Percentiles rank a stretch among this genome's conserved stretches.
Conservation (phyloP, 2,888 invertebrate genomes). For the Xylota sylvarum region DNA sequence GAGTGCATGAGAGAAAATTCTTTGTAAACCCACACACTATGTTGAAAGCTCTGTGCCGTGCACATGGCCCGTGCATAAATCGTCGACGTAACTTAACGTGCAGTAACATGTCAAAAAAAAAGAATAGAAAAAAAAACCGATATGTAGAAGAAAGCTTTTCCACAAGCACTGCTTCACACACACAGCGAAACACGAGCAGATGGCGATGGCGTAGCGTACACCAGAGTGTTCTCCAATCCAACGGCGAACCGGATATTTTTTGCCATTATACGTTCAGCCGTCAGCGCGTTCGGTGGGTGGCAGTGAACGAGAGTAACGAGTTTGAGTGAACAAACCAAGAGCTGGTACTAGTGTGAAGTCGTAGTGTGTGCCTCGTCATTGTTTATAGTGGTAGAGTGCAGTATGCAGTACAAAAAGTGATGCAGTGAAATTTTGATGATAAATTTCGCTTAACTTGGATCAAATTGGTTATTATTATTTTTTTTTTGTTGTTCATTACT, state of each 20-base stretch:
- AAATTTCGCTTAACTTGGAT: constrained; percentile 45
- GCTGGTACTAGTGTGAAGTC: constrained; percentile 29
- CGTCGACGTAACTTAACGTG: constrained; percentile 32
- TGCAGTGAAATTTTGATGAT: constrained; percentile 39
- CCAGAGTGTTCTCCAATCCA: constrained; percentile 48
- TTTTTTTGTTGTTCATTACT: constrained; percentile 14
- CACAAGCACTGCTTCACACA: constrained; percentile 3
- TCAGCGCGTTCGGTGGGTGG: constrained; percentile 73
- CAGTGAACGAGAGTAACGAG: constrained; percentile 63
- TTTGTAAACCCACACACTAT: constrained; percentile 17
- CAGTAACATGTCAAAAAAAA: constrained; percentile 18
- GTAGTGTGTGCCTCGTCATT: constrained; percentile 24
- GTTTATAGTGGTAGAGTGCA: constrained; percentile 19
- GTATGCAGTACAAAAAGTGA: constrained; percentile 29
- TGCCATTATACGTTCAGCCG: constrained; percentile 73
- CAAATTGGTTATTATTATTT: not conserved
- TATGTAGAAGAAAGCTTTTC: constrained; percentile 45
- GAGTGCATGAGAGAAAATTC: constrained; percentile 17
- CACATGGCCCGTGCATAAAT: constrained; percentile 51
- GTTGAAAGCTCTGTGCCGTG: constrained; percentile 38
- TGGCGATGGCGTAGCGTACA: no score
- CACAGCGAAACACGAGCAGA: constrained; percentile 24
- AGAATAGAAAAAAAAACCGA: not conserved
- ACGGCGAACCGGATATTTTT: constrained; percentile 65
- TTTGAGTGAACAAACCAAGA: constrained; percentile 46